A percentile compares a stretch with the other conserved stretches of the same genome.
Evolutionary conservation across 2,888 invertebrate species (phyloP).

Genomic region (Deilephila porcellus): DNA sequence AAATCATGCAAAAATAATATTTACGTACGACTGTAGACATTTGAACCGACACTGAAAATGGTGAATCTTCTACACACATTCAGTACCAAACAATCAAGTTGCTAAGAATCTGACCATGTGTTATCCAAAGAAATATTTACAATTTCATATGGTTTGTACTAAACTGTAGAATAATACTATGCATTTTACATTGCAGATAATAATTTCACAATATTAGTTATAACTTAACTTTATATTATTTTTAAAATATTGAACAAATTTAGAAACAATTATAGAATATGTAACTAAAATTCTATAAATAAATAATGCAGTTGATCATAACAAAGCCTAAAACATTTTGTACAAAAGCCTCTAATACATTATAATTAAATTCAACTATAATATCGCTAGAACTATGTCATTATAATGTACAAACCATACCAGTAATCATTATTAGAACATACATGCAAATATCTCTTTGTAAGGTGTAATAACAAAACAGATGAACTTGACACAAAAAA

Average conservation of each 20-base stretch:
- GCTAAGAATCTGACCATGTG: not conserved
- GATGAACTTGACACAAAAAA: not conserved
- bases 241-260: not conserved
- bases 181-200: not conserved
- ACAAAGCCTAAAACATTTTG: conserved; percentile 7
- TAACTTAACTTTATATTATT: not conserved
- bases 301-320: not conserved
- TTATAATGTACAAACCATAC: conserved; percentile 14
- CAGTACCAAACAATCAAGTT: conserved; percentile 1
- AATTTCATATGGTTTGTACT: conserved; percentile 16
- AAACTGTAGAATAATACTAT: not conserved
- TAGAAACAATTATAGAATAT: not conserved
- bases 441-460: conserved; percentile 13
- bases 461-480: conserved; percentile 4
- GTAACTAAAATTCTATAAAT: not conserved
- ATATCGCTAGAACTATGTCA: not conserved
- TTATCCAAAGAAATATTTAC: conserved; percentile 13
- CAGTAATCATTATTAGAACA: not conserved
- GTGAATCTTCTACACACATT: not conserved
- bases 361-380: not conserved
- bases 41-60: not conserved
- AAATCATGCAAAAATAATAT: conserved; percentile 22
- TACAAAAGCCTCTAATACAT: conserved; percentile 8
- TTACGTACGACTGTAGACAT: not conserved
- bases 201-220: not conserved